These are phyloP conservation scores for Spisula solida DNA, from an alignment of 2,888 invertebrate species.

Conservation along the genomic window DNA sequence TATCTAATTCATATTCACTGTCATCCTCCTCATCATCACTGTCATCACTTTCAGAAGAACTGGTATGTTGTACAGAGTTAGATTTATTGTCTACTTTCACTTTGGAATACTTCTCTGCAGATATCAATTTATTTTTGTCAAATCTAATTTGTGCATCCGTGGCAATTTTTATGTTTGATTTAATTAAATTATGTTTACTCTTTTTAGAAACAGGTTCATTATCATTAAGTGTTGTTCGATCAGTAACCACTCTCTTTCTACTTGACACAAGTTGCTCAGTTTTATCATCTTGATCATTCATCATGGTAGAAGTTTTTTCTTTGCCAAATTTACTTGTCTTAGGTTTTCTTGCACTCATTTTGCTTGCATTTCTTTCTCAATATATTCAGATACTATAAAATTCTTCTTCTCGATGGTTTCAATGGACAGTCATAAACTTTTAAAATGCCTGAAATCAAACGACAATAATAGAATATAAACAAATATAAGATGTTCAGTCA, in stretches of 20 bases:
- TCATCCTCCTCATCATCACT: conserved; percentile 23
- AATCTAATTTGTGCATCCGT: background rate
- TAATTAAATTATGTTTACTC: background rate
- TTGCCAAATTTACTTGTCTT: background rate
- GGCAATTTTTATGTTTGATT: background rate
- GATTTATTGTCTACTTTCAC: background rate
- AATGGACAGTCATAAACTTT: too few species aligned
- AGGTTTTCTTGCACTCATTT: background rate
- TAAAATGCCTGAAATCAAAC: too few species aligned
- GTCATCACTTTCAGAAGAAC: background rate
- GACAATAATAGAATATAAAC: too few species aligned
- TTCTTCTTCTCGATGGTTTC: too few species aligned
- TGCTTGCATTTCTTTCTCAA: background rate
- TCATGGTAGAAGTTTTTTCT: background rate
- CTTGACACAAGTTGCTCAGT: background rate
- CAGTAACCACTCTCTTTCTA: background rate
- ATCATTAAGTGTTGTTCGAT: background rate
- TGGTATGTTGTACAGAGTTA: background rate
- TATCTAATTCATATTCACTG: background rate
- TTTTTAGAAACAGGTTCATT: conserved; percentile 11
- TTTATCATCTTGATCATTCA: background rate
- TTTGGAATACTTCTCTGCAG: background rate
- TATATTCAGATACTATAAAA: too few species aligned
- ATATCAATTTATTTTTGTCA: background rate
- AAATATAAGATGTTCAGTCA: too few species aligned